phyloP scores from a whole-genome alignment of 2,113 vertebrate species.

The Junco hyemalis region DNA sequence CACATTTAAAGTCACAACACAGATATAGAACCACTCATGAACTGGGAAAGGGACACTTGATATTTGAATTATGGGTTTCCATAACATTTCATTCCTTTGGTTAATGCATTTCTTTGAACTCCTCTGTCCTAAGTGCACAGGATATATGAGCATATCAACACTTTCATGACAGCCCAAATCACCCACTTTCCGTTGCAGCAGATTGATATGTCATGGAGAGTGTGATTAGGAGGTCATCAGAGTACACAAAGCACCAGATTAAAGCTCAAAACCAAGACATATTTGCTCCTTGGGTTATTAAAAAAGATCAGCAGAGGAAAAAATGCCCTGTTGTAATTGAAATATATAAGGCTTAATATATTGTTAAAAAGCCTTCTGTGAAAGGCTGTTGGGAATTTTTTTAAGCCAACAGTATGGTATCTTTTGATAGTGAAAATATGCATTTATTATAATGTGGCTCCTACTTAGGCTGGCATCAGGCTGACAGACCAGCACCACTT shows the following conservation, averaged over 20 bases:
- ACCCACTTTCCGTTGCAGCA: background rate
- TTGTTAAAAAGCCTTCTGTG: constrained; percentile 21
- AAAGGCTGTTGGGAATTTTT: background rate
- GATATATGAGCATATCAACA: constrained; percentile 19
- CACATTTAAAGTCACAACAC: constrained; percentile 41
- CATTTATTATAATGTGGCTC: constrained; percentile 9
- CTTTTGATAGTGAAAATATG: constrained; percentile 13
- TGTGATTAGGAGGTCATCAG: constrained; percentile 26
- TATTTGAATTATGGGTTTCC: constrained; percentile 20
- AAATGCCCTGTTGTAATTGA: constrained; percentile 10
- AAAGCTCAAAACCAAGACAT: constrained; percentile 48
- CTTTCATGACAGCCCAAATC: constrained; percentile 17
- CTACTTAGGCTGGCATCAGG: background rate
- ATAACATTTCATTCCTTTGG: constrained; percentile 19
- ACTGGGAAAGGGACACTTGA: background rate
- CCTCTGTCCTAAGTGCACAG: constrained; percentile 14
- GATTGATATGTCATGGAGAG: constrained; percentile 34
- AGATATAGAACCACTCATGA: constrained; percentile 11
- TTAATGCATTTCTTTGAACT: constrained; percentile 54
- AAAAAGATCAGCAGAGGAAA: background rate
- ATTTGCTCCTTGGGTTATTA: constrained; percentile 40
- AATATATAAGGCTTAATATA: constrained; percentile 48
- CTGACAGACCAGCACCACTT: constrained; percentile 6
- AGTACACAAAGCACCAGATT: constrained; percentile 36
- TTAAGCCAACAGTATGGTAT: constrained; percentile 7